Evolutionary conservation across 2,888 invertebrate species (phyloP).

Genomic region (Sarcophaga subvicina): DNA sequence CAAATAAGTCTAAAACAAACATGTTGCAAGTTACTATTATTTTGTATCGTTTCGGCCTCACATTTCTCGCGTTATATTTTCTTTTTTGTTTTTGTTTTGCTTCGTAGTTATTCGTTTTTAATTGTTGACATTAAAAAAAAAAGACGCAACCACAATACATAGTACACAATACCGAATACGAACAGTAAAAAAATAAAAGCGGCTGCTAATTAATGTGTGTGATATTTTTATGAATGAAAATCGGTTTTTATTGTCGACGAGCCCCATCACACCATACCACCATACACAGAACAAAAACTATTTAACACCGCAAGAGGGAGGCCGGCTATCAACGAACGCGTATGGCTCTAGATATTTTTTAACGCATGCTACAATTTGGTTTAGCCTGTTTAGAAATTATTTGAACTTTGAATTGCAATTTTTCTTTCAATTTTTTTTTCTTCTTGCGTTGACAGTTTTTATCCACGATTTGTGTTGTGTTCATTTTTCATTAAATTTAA

Average conservation of each 20-base stretch:
- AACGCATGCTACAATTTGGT: slow-evolving; percentile 58
- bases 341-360: neutral
- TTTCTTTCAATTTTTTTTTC: slow-evolving; percentile 4
- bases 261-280: neutral
- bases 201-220: slow-evolving; percentile 59
- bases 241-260: slow-evolving; percentile 20
- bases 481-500: slow-evolving; percentile 16
- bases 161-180: neutral
- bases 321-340: neutral
- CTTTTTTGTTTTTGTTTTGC: slow-evolving; percentile 6
- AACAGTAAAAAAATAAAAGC: neutral
- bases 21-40: slow-evolving; percentile 5
- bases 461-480: slow-evolving; percentile 4
- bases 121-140: slow-evolving; percentile 46
- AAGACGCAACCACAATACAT: neutral
- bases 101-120: slow-evolving; percentile 29
- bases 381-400: slow-evolving; percentile 12
- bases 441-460: slow-evolving; percentile 24
- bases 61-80: slow-evolving; percentile 16
- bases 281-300: neutral
- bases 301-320: neutral
- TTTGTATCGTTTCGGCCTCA: neutral
- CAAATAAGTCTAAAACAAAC: slow-evolving; percentile 16
- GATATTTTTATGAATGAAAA: slow-evolving; percentile 65
- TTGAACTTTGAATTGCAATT: slow-evolving; percentile 31